A percentile compares a stretch with the other conserved stretches of the same genome.
phyloP scores from a whole-genome alignment of 2,888 invertebrate genomes.

The Epiblema foenella region DNA sequence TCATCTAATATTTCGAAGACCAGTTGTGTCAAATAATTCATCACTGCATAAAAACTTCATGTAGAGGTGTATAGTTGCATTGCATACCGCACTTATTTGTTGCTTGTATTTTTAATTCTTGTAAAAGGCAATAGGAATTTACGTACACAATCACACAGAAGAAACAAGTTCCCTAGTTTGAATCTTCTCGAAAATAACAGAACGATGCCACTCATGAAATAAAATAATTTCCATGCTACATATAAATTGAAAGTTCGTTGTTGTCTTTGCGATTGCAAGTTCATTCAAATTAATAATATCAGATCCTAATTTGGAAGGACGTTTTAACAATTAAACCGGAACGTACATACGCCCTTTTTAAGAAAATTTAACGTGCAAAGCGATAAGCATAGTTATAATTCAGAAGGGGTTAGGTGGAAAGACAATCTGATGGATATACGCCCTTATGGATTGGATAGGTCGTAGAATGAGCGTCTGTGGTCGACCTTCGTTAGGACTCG shows the following conservation, averaged over 20 bases:
- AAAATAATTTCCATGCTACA: conserved; percentile 6
- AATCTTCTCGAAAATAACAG: not conserved
- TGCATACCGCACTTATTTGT: no score
- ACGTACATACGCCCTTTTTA: not conserved
- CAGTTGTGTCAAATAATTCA: no score
- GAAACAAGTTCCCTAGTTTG: not conserved
- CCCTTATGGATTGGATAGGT: conserved; percentile 29
- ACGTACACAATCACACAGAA: no score
- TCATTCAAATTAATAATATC: conserved; percentile 41
- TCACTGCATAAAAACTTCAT: no score
- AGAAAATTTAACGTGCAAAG: not conserved
- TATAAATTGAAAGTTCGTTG: not conserved
- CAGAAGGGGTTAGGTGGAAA: not conserved
- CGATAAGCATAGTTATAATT: not conserved
- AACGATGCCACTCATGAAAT: not conserved
- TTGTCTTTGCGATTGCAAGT: conserved; percentile 1
- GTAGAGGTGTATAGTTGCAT: no score
- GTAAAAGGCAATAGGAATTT: no score
- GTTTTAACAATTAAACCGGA: not conserved
- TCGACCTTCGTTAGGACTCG: conserved; percentile 72
- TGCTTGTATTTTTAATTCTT: no score
- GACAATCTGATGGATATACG: not conserved
- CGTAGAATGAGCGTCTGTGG: conserved; percentile 39
- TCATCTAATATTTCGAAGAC: no score
- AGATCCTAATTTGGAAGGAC: conserved; percentile 18